phyloP scores from a whole-genome alignment of 2,888 invertebrate genomes.

The Emmelina monodactyla region DNA sequence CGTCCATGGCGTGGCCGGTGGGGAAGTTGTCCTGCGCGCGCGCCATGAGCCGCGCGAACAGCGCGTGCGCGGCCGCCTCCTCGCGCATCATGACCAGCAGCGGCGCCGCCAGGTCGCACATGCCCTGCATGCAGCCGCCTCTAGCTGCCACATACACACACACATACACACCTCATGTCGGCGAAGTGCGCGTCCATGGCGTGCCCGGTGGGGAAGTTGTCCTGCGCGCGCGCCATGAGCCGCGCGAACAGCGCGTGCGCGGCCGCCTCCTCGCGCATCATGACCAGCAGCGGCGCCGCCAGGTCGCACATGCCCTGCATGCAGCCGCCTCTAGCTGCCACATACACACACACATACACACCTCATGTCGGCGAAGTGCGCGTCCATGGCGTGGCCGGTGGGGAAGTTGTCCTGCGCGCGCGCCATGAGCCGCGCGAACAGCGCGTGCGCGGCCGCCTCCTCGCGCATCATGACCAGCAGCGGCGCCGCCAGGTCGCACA shows the following conservation, averaged over 20 bases:
- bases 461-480: constrained; percentile 91
- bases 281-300: constrained; percentile 89
- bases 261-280: constrained; percentile 89
- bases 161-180: constrained; percentile 78
- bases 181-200: constrained; percentile 97
- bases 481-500: constrained; percentile 96
- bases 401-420: constrained; percentile 82
- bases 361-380: constrained; percentile 95
- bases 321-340: no score
- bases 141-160: background rate
- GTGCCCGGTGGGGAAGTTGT: constrained; percentile 91
- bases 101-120: constrained; percentile 96
- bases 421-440: constrained; percentile 91
- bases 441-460: constrained; percentile 89
- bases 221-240: constrained; percentile 88
- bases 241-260: constrained; percentile 92
- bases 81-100: constrained; percentile 91
- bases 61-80: constrained; percentile 89
- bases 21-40: constrained; percentile 93
- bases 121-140: constrained; percentile 98
- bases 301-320: constrained; percentile 99
- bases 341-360: no score
- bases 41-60: constrained; percentile 91
- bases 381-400: constrained; percentile 94
- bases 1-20: constrained; percentile 93